Evolutionary conservation across 2,888 invertebrate species (phyloP), one percentile per base, ranked within the genome.

Genomic region (Tipula helvola): DNA sequence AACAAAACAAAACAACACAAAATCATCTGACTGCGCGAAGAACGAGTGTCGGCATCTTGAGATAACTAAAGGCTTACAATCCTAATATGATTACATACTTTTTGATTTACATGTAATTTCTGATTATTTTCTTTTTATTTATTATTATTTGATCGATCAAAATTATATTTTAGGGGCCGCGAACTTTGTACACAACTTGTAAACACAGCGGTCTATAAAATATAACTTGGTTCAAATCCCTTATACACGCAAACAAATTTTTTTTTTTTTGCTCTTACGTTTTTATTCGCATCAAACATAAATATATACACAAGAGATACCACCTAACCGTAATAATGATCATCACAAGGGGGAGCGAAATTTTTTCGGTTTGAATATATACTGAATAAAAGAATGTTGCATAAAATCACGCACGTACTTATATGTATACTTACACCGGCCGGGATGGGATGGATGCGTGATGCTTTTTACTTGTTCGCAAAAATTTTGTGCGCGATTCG

Each of bases 81-180:
- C 71, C 90, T 91, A 91, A 91, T 91, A 90, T 91, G 91, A 91
- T 91, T 91, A 91, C 91, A 91, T 91, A 90, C 91, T 91, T 91
- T 91, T 90, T 71, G 90, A 91, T 91, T 91, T 91, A 91, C 71
- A 71, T 71, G 71, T 71, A 71, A 71, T 71, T 71, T 71, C 71
- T 71, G 28, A 71, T 71, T 71, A 71, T 57, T 57, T 57, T 57
- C 52, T 57, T 57, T 57, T 57, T 57, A 16, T 16, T 41, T 57
- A 57, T 71, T 57, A 57, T 71, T 71, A 71, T 71, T 71, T 71
- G 71, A 71, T 71, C 71, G 71, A 71, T 71, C 71, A 52, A 52
- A 52, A 7, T 28, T 71, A 71, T 71, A 71, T 28, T 28, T 28
- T 28, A 28, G 71, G 71, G 28, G 71, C 18, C 28, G 5, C 28